These are phyloP conservation scores for Accipiter cooperii DNA, from an alignment of 2,113 vertebrate genomes.

Conservation along the genomic window DNA sequence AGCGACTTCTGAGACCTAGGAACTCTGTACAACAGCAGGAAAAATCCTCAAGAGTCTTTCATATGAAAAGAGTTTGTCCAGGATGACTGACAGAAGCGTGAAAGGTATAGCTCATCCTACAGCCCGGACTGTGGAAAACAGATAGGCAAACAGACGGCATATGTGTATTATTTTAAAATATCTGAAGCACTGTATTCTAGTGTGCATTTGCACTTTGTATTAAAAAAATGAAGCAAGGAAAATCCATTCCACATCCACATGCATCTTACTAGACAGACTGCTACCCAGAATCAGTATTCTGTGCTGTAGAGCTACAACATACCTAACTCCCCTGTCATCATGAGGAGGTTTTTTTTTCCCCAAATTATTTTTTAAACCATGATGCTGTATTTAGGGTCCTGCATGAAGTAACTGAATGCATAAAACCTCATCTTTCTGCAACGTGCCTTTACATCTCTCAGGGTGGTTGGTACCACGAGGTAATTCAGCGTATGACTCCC, in stretches of 20 bases:
- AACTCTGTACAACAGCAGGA: not conserved
- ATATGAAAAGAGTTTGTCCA: not conserved
- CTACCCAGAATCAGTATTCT: not conserved
- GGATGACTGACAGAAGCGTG: not conserved
- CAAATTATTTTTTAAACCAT: not conserved
- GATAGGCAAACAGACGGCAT: not conserved
- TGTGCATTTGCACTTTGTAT: not conserved
- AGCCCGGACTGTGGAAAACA: not conserved
- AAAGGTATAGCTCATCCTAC: not conserved
- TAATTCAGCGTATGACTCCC: not conserved
- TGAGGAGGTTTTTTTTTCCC: not conserved
- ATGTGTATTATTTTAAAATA: not conserved
- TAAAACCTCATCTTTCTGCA: not conserved
- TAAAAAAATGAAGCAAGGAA: not conserved
- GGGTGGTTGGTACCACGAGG: rapidly evolving
- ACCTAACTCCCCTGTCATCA: not conserved
- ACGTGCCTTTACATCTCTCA: not conserved
- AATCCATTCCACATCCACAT: not conserved
- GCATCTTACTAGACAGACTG: not conserved
- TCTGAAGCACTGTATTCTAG: not conserved
- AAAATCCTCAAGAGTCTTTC: not conserved
- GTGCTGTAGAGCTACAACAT: not conserved
- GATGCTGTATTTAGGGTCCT: not conserved
- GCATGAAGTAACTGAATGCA: not conserved
- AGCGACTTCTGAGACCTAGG: not conserved